Evolutionary conservation across 1,140 invertebrate species (phyloP).

Genomic region (Lamellibrachia luymesi): DNA sequence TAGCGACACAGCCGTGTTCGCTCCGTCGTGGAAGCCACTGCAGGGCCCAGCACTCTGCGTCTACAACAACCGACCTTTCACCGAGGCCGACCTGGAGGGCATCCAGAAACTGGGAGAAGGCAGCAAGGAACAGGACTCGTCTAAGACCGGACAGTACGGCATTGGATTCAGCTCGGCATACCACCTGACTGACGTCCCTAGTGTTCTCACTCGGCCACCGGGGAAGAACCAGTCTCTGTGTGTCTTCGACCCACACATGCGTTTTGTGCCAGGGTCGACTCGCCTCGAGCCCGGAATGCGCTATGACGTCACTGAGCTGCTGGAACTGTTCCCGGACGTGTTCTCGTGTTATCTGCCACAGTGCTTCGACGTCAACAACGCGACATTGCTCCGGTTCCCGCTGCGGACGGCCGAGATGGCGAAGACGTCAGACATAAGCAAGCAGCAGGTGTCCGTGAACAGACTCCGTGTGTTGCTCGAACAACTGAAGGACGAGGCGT

Average conservation of each 20-base stretch:
- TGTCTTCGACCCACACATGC: slow-evolving; percentile 46
- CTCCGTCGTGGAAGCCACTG: neutral
- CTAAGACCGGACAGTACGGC: slow-evolving; percentile 46
- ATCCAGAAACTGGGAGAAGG: slow-evolving; percentile 38
- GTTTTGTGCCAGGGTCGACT: slow-evolving; percentile 36
- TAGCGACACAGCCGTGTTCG: neutral
- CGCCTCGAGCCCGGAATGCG: slow-evolving; percentile 35
- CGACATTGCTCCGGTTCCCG: slow-evolving; percentile 29
- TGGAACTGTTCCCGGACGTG: slow-evolving; percentile 35
- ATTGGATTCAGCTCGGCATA: slow-evolving; percentile 46
- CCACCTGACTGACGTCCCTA: slow-evolving; percentile 42
- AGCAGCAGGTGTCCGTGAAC: slow-evolving; percentile 23
- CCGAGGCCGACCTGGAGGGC: slow-evolving; percentile 39
- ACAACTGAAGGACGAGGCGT: slow-evolving; percentile 34
- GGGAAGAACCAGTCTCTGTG: slow-evolving; percentile 36
- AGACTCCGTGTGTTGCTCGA: slow-evolving; percentile 32
- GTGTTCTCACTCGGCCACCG: neutral
- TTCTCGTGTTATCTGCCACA: slow-evolving; percentile 39
- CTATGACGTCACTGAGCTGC: slow-evolving; percentile 30
- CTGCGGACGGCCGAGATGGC: slow-evolving; percentile 38
- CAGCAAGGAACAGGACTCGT: slow-evolving; percentile 37
- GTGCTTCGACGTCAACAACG: slow-evolving; percentile 19
- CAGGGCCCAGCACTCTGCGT: slow-evolving; percentile 39
- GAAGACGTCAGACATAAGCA: slow-evolving; percentile 33
- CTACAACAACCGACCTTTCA: slow-evolving; percentile 42